Percentiles rank a stretch among this genome's conserved stretches.
Evolutionary conservation across 2,797 vertebrate genomes (phyloP).

Genomic region (Myotis daubentonii): DNA sequence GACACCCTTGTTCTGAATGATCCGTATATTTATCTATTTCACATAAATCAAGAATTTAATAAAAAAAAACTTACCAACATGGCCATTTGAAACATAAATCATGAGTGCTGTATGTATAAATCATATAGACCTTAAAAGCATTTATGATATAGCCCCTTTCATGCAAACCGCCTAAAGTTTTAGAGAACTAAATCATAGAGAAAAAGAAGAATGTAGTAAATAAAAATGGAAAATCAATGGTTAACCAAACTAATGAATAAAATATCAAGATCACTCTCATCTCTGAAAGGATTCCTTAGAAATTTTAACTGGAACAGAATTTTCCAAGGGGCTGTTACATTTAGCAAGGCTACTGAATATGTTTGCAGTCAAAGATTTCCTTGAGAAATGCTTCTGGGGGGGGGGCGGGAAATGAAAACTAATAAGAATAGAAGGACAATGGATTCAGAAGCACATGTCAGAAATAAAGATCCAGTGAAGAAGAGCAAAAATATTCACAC

Average conservation of each 20-base stretch:
- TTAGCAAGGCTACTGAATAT: constrained; percentile 20
- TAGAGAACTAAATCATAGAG: constrained; percentile 64
- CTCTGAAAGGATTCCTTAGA: constrained; percentile 66
- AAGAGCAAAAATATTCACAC: neutral
- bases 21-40: constrained; percentile 81
- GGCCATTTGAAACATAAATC: constrained; percentile 75
- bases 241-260: constrained; percentile 64
- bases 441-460: neutral
- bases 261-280: constrained; percentile 58
- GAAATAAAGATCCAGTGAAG: neutral
- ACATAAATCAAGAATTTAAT: constrained; percentile 82
- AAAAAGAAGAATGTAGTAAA: constrained; percentile 73
- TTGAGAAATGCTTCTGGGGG: constrained; percentile 38
- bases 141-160: constrained; percentile 72
- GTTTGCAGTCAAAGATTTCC: constrained; percentile 40
- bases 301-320: constrained; percentile 37
- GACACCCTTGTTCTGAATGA: constrained; percentile 79
- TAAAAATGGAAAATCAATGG: constrained; percentile 73
- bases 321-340: constrained; percentile 57
- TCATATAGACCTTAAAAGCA: constrained; percentile 72
- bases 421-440: constrained; percentile 2
- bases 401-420: neutral
- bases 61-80: constrained; percentile 75
- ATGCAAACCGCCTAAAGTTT: constrained; percentile 66
- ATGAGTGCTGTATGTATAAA: constrained; percentile 73